Conservation (phyloP, 2,797 vertebrate genomes). For the Peromyscus eremicus region DNA sequence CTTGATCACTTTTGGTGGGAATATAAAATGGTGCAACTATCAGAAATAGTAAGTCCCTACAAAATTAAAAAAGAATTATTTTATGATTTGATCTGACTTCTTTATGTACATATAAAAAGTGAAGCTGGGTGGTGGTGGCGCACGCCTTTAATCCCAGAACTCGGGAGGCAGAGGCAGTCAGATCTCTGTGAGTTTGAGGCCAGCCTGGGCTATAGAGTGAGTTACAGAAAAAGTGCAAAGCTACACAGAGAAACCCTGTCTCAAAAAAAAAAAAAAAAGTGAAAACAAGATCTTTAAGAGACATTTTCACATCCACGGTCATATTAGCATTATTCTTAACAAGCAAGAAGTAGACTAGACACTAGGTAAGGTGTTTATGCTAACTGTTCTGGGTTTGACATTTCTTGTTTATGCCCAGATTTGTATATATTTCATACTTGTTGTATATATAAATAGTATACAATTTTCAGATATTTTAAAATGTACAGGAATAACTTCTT, state of each 20-base stretch:
- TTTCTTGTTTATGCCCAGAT: not conserved
- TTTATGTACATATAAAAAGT: not conserved
- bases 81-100: not conserved
- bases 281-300: not conserved
- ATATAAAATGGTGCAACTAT: not conserved
- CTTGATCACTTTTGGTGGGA: not conserved
- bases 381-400: not conserved
- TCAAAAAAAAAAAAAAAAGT: not conserved
- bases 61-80: not conserved
- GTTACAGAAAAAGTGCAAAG: too few relatives aligned
- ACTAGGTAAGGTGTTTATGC: not conserved
- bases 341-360: not conserved
- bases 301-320: not conserved
- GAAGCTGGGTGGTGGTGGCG: too few relatives aligned
- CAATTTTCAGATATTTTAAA: not conserved
- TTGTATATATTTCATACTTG: not conserved
- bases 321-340: not conserved
- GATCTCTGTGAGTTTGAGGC: too few relatives aligned
- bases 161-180: too few relatives aligned
- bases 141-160: too few relatives aligned
- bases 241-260: too few relatives aligned
- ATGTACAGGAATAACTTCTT: not conserved
- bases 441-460: not conserved
- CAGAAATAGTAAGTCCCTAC: not conserved
- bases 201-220: too few relatives aligned